Percentiles rank a stretch among this genome's conserved stretches.
Evolutionary conservation across 1,140 invertebrate genomes (phyloP).

Genomic region (Neodiprion lecontei): DNA sequence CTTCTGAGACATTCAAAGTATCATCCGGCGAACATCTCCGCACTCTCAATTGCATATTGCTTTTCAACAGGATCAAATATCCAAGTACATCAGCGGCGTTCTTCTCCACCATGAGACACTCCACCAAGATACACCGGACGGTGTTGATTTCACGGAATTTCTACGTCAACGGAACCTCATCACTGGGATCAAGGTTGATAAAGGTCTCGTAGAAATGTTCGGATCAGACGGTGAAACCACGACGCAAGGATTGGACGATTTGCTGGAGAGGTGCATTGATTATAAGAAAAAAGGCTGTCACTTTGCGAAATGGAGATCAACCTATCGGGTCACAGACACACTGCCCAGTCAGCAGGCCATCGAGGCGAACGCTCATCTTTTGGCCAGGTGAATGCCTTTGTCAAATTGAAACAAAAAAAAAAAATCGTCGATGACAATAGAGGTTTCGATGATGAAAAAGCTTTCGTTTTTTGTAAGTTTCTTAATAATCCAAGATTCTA

Average conservation of each 20-base stretch:
- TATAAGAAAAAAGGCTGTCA: constrained; percentile 76
- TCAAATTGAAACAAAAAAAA: constrained; percentile 5
- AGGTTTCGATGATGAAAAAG: no score
- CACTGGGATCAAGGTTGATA: constrained; percentile 66
- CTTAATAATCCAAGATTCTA: not conserved
- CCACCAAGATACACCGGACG: constrained; percentile 63
- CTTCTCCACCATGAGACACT: constrained; percentile 76
- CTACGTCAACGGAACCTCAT: constrained; percentile 49
- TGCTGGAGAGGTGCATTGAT: constrained; percentile 70
- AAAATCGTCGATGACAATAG: not conserved
- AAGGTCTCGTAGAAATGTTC: constrained; percentile 61
- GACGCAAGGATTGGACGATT: constrained; percentile 74
- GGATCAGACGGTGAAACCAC: constrained; percentile 72
- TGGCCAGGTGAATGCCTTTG: constrained; percentile 73
- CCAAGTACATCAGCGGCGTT: constrained; percentile 62
- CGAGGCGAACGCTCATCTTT: constrained; percentile 74
- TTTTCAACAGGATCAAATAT: constrained; percentile 20
- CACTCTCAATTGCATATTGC: no score
- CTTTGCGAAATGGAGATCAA: constrained; percentile 80
- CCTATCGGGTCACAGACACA: constrained; percentile 69
- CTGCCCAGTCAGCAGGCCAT: constrained; percentile 72
- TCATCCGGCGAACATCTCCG: no score
- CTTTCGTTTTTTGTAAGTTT: no score
- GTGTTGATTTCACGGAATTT: constrained; percentile 28
- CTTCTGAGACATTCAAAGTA: no score